Conservation (phyloP, 2,797 vertebrate species). For the Alcedo quadribrachys region DNA sequence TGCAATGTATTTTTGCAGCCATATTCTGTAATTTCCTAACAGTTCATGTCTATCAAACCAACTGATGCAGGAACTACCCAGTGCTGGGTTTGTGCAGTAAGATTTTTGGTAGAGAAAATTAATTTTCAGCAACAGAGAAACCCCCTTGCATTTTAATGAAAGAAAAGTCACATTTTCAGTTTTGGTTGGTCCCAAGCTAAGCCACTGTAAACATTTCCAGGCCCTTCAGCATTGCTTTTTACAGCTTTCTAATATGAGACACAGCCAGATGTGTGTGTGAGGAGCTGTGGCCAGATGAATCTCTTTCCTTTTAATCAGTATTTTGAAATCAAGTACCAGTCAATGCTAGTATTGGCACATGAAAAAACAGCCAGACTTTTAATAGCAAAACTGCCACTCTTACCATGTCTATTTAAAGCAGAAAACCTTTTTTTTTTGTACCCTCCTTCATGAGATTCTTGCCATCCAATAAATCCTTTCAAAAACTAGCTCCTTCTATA, state of each 20-base stretch:
- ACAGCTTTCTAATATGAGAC: background rate
- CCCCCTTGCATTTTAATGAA: background rate
- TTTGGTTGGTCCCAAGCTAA: background rate
- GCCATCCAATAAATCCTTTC: background rate
- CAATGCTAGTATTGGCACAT: accelerated
- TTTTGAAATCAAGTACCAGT: background rate
- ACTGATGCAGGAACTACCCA: background rate
- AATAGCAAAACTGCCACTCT: background rate
- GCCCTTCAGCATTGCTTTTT: background rate
- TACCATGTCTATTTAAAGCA: background rate
- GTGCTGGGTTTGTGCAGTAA: background rate
- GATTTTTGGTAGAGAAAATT: background rate
- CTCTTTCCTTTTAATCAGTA: accelerated
- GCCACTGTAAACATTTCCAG: background rate
- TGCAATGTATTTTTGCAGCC: background rate
- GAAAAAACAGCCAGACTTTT: background rate
- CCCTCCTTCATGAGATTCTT: background rate
- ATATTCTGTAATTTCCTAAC: background rate
- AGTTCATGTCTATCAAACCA: background rate
- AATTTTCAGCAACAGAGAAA: background rate
- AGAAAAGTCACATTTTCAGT: background rate
- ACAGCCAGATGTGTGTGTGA: background rate
- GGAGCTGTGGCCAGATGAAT: background rate
- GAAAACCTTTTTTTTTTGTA: background rate
- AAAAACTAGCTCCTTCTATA: background rate